Evolutionary conservation across 2,113 vertebrate genomes (phyloP), one percentile per base, ranked within the genome.

Genomic region (Sebastes fasciatus): DNA sequence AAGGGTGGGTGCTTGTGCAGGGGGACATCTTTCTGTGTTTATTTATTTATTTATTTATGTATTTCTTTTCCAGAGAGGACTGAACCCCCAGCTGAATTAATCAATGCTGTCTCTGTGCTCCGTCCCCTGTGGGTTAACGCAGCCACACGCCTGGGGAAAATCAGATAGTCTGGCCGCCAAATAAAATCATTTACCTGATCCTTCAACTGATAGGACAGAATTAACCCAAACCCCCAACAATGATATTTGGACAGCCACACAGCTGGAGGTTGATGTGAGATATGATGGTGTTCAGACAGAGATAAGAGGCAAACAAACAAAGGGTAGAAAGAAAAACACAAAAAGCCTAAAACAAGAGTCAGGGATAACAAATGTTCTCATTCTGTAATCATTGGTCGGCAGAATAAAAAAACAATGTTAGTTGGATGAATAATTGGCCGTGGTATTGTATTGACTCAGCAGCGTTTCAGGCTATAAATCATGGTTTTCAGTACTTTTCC

Each of bases 171-270:
- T 85, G 81, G 54, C 52, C 16, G 68, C 49, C 85, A 78, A 90
- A 91, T 86, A 76, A 84, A 83, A 89, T 90, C 67, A 84, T 86
- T 87, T 83, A 89, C 76, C 85, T 67, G 80, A 86, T 90, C 77
- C 75, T 69, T 74, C 63, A 46, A 1, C 42, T 61, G 72, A 88
- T 71, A 55, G 49, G 60, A 69, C 64, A 73, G 71, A 80, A 84
- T 84, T 52, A 86, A 75, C 62, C 66, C 68, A 73, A 77, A 71
- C 9, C 62, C 46, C 49, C 13, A 77, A 71, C 64, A 17, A 55
- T 75, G 80, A 52, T 70, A 49, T 83, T 86, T 72, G 67, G 54
- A 52, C 34, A 34, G 64, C 21, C 52, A 67, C 23, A 16, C 2
- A 5, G 40, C 45, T 72, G 3, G 61, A 72, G 63, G 66, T 61